Percentiles rank a stretch among this genome's conserved stretches.
phyloP scores from a whole-genome alignment of 2,888 invertebrate species.

The Amphipoea lucens region DNA sequence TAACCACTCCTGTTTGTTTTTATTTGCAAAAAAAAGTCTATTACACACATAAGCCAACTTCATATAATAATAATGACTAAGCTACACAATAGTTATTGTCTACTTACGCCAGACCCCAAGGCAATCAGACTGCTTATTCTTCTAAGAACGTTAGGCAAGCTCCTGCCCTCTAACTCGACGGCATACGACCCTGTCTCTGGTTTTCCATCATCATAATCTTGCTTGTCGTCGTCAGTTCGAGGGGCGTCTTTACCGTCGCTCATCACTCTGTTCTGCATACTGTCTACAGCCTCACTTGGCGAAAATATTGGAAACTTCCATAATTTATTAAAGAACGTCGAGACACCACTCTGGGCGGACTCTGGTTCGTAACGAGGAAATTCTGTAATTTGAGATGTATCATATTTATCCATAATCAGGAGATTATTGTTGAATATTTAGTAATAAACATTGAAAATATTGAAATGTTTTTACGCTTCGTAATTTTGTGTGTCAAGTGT shows the following conservation, averaged over 20 bases:
- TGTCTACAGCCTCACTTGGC: conserved; percentile 78
- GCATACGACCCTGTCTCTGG: conserved; percentile 85
- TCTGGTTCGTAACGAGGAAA: conserved; percentile 93
- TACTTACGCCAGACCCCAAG: conserved; percentile 93
- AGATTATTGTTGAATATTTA: conserved; percentile 24
- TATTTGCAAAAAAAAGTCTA: neutral
- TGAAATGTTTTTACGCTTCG: conserved; percentile 15
- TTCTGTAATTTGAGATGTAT: conserved; percentile 86
- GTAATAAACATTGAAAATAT: conserved; percentile 49
- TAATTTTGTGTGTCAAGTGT: conserved; percentile 22
- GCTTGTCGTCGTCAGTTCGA: conserved; percentile 71
- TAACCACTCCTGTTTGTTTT: neutral
- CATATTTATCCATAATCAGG: conserved; percentile 84
- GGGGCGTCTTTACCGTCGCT: conserved; percentile 71
- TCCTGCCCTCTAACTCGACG: conserved; percentile 93
- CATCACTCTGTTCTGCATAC: conserved; percentile 71
- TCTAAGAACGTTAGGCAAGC: conserved; percentile 95
- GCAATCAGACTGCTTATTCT: conserved; percentile 96
- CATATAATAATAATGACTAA: neutral
- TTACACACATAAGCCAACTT: neutral
- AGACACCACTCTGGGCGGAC: conserved; percentile 93
- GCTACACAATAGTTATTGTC: neutral
- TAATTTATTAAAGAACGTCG: conserved; percentile 93
- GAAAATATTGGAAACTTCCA: conserved; percentile 92
- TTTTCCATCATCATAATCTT: conserved; percentile 77